Conservation (phyloP, 1,140 invertebrate species). For the Magallana angulata region DNA sequence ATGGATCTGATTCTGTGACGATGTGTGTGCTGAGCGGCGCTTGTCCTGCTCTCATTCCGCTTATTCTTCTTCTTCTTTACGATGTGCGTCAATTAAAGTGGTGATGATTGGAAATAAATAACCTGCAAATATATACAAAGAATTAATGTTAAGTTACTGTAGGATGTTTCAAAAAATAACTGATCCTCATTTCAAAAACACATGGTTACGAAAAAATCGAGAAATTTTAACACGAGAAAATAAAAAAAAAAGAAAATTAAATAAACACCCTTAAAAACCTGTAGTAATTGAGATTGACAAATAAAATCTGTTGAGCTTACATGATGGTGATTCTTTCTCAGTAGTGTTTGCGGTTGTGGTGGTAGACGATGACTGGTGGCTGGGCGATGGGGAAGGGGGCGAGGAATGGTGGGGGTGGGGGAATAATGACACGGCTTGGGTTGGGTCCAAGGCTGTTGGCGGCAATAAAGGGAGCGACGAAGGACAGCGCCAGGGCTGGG, state of each 20-base stretch:
- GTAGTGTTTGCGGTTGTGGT: not conserved
- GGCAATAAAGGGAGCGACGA: not conserved
- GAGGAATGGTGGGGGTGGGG: conserved; percentile 5
- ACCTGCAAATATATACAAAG: not conserved
- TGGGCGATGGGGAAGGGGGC: not conserved
- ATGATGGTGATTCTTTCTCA: not conserved
- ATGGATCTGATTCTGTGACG: not conserved
- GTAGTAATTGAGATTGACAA: too few relatives aligned
- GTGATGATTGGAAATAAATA: not conserved
- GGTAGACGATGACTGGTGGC: not conserved
- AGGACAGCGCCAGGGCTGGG: not conserved
- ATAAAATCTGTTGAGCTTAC: not conserved
- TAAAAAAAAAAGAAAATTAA: too few relatives aligned
- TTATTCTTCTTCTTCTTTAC: not conserved
- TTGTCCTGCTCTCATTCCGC: not conserved
- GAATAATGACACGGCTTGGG: not conserved
- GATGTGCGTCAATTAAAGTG: not conserved
- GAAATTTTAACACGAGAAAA: too few relatives aligned
- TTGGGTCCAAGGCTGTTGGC: conserved; percentile 18
- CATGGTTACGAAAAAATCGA: too few relatives aligned
- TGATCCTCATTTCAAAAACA: too few relatives aligned
- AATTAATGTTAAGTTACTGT: too few relatives aligned
- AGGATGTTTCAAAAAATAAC: too few relatives aligned
- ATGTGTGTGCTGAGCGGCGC: not conserved
- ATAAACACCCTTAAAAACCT: too few relatives aligned